phyloP scores from a whole-genome alignment of 1,140 invertebrate species.

The Zaprionus lachaisei region DNA sequence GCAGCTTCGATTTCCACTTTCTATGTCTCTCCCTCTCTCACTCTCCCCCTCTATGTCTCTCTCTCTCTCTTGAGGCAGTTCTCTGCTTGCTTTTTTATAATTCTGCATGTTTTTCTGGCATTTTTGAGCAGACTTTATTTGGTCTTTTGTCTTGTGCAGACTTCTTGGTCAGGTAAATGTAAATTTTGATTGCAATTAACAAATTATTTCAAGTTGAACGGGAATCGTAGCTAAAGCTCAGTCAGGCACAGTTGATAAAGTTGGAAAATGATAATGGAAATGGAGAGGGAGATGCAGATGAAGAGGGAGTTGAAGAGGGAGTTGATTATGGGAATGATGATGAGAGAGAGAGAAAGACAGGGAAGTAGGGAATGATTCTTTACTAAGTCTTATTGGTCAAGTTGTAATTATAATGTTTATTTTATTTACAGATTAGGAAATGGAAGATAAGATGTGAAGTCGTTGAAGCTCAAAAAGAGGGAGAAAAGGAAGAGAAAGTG shows the following conservation, averaged over 20 bases:
- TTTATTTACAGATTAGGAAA: not conserved
- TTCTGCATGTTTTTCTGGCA: slow-evolving; percentile 13
- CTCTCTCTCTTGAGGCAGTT: too few species aligned
- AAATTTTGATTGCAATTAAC: slow-evolving; percentile 49
- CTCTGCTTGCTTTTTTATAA: not conserved
- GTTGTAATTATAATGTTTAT: slow-evolving; percentile 2
- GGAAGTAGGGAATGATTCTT: not conserved
- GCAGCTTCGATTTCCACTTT: slow-evolving; percentile 9
- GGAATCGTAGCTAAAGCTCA: slow-evolving; percentile 15
- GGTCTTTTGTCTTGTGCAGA: not conserved
- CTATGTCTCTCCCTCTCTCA: not conserved
- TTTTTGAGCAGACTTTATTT: slow-evolving; percentile 19
- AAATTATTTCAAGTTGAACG: slow-evolving; percentile 42
- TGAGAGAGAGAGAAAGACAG: too few species aligned
- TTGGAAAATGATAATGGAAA: not conserved
- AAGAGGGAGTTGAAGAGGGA: not conserved
- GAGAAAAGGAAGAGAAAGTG: too few species aligned
- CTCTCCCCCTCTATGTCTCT: too few species aligned
- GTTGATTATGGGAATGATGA: not conserved
- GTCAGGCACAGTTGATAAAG: not conserved
- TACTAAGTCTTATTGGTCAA: not conserved
- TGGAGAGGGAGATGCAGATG: not conserved
- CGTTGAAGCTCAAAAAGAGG: not conserved
- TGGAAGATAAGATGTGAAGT: not conserved
- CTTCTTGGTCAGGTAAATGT: not conserved